Evolutionary conservation across 2,113 vertebrate genomes (phyloP).

Genomic region (Tragelaphus strepsiceros): DNA sequence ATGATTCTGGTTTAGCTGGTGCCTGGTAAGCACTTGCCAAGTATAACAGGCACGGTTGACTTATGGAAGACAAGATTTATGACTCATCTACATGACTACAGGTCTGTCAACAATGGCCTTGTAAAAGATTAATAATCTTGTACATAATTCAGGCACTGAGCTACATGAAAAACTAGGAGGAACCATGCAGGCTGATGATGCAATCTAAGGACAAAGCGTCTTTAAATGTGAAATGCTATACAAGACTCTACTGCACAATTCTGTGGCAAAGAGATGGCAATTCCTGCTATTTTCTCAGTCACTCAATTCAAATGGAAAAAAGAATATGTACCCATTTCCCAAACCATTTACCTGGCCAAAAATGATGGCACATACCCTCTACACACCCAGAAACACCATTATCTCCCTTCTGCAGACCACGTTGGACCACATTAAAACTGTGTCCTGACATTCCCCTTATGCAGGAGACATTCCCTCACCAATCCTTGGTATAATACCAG

Average conservation of each 20-base stretch:
- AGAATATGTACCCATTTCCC: not conserved
- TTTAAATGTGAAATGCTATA: constrained; percentile 9
- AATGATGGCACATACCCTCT: not conserved
- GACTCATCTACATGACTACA: constrained; percentile 31
- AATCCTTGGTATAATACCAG: not conserved
- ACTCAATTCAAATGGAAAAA: not conserved
- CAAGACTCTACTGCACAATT: not conserved
- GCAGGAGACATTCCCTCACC: not conserved
- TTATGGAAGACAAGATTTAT: constrained; percentile 56
- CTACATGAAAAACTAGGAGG: constrained; percentile 26
- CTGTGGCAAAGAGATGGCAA: not conserved
- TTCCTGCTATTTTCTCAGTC: not conserved
- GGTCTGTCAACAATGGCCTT: constrained; percentile 54
- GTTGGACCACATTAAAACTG: not conserved
- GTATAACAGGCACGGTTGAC: constrained; percentile 31
- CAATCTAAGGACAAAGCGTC: not conserved
- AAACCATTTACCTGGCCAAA: not conserved
- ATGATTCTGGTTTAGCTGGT: not conserved
- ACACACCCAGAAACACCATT: not conserved
- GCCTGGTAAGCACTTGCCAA: constrained; percentile 14
- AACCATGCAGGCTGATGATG: not conserved
- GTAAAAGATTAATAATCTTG: constrained; percentile 60
- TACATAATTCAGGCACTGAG: constrained; percentile 1
- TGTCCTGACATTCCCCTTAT: not conserved
- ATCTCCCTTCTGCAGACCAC: not conserved